Percentiles rank a stretch among this genome's conserved stretches.
Conservation (phyloP, 2,888 invertebrate genomes). For the Sicus ferrugineus region DNA sequence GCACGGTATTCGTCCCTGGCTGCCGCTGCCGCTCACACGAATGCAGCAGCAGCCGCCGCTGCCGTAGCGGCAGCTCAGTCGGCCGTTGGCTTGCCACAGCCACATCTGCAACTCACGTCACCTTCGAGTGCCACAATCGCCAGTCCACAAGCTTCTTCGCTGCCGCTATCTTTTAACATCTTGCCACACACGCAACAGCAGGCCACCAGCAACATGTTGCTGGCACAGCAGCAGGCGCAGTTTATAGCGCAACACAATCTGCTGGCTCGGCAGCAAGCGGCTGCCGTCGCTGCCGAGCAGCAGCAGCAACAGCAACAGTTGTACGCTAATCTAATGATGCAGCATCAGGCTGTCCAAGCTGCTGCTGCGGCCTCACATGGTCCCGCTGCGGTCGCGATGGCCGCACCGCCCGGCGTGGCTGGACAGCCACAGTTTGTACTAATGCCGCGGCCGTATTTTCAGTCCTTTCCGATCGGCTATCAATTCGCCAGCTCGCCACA, state of each 20-base stretch:
- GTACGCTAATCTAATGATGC: constrained; percentile 53
- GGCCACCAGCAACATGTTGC: constrained; percentile 60
- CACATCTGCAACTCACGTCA: constrained; percentile 45
- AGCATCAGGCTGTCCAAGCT: constrained; percentile 50
- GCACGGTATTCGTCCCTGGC: constrained; percentile 41
- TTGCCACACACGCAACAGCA: constrained; percentile 56
- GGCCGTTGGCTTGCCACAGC: constrained; percentile 38
- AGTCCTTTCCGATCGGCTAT: constrained; percentile 59
- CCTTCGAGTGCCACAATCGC: constrained; percentile 42
- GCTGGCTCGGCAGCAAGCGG: constrained; percentile 73
- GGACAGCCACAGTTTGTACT: constrained; percentile 62
- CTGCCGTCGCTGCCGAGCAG: constrained; percentile 65
- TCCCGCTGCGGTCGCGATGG: constrained; percentile 31
- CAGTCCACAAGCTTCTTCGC: constrained; percentile 43
- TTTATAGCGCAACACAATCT: constrained; percentile 76
- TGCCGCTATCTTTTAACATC: constrained; percentile 56
- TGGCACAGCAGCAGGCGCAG: constrained; percentile 69
- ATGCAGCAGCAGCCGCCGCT: constrained; percentile 45
- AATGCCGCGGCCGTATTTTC: constrained; percentile 62
- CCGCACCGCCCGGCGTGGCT: constrained; percentile 41
- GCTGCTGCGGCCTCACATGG: constrained; percentile 44
- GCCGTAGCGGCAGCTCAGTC: constrained; percentile 47
- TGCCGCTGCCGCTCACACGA: constrained; percentile 26
- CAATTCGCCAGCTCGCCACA: constrained; percentile 52
- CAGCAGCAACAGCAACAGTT: constrained; percentile 53